A percentile compares a stretch with the other conserved stretches of the same genome.
phyloP scores from a whole-genome alignment of 2,113 vertebrate genomes.

The Eretmochelys imbricata region DNA sequence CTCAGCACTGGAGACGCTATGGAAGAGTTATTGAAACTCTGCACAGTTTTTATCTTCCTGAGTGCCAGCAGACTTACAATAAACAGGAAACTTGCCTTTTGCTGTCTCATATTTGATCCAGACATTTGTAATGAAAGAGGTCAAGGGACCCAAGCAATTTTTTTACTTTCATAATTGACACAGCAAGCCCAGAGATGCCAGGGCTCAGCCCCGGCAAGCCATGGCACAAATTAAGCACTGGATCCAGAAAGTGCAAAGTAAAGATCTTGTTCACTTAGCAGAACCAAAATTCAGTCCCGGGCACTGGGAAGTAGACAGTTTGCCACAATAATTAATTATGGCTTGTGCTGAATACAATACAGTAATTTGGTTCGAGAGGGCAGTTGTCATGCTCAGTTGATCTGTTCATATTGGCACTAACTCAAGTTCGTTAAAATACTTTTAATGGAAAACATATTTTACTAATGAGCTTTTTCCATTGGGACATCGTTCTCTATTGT shows the following conservation, averaged over 20 bases:
- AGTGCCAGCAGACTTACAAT: neutral
- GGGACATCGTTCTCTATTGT: neutral
- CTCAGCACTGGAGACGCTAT: neutral
- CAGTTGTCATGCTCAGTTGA: neutral
- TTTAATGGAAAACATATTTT: neutral
- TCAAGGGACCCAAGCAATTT: too few species aligned
- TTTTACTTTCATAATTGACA: too few species aligned
- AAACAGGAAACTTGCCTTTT: accelerated
- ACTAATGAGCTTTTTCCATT: constrained; percentile 19
- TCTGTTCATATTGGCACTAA: neutral
- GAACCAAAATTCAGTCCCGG: neutral
- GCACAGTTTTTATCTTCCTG: neutral
- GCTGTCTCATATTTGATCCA: neutral
- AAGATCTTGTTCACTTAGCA: neutral
- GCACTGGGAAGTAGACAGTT: neutral
- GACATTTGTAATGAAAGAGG: too few species aligned
- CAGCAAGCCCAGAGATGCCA: too few species aligned
- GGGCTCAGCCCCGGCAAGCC: too few species aligned
- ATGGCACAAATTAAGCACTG: too few species aligned
- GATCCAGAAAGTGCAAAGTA: neutral
- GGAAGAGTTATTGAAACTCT: neutral
- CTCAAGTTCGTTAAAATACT: neutral
- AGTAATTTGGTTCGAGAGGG: neutral
- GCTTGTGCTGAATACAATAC: neutral
- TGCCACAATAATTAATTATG: neutral